Evolutionary conservation across 2,888 invertebrate genomes (phyloP).

Genomic region (Drosophila paracracens): DNA sequence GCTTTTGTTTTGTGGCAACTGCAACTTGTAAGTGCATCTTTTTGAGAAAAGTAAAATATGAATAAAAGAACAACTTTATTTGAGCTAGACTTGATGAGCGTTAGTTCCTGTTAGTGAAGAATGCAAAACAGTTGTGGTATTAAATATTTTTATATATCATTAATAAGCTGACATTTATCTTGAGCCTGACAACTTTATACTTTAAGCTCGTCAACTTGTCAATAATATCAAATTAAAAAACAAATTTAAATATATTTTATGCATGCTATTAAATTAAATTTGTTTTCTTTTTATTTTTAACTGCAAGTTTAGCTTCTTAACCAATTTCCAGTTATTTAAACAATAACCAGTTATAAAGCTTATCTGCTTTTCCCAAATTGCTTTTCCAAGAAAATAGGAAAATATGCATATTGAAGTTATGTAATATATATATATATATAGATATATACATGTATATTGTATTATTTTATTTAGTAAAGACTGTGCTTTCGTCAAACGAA

Average conservation of each 20-base stretch:
- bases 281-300: not conserved
- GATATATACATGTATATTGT: not conserved
- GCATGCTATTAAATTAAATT: not conserved
- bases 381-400: not conserved
- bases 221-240: not conserved
- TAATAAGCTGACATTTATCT: not conserved
- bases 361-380: not conserved
- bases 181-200: not conserved
- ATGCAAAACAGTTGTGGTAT: not conserved
- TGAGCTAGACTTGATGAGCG: too few relatives aligned
- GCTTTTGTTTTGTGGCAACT: not conserved
- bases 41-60: not conserved
- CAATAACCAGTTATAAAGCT: not conserved
- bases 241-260: not conserved
- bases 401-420: too few relatives aligned
- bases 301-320: not conserved
- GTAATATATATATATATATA: too few relatives aligned
- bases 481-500: too few relatives aligned
- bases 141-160: not conserved
- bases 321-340: not conserved
- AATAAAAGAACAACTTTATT: not conserved
- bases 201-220: not conserved
- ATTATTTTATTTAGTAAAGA: not conserved
- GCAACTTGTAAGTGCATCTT: not conserved
- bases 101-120: not conserved